Percentiles rank a stretch among this genome's conserved stretches.
Conservation (phyloP, 2,888 invertebrate genomes). For the Nudaria mundana region DNA sequence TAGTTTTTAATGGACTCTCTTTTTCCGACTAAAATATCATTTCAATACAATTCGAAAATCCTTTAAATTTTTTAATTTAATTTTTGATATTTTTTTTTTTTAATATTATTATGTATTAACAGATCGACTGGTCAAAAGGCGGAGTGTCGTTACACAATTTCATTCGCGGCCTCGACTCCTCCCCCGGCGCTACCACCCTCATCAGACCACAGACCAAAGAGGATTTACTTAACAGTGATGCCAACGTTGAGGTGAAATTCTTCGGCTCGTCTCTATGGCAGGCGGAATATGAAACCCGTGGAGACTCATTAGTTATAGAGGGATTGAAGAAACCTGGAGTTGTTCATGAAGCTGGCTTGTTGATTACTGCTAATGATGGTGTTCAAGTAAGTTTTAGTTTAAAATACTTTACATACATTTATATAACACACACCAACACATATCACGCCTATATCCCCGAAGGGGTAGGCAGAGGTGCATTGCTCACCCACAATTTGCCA, state of each 20-base stretch:
- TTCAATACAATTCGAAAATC: too few species aligned
- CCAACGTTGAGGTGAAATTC: constrained; percentile 73
- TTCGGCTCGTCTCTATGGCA: constrained; percentile 91
- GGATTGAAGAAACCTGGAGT: constrained; percentile 83
- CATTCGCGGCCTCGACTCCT: constrained; percentile 95
- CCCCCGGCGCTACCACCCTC: constrained; percentile 93
- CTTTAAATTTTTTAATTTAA: too few species aligned
- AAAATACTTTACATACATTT: not conserved
- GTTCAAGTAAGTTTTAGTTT: constrained; percentile 66
- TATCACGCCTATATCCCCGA: too few species aligned
- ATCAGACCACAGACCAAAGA: constrained; percentile 64
- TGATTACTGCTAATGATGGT: constrained; percentile 91
- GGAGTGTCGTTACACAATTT: constrained; percentile 93
- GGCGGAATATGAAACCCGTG: constrained; percentile 73
- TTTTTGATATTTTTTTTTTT: too few species aligned
- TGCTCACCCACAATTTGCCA: too few species aligned
- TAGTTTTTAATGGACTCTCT: too few species aligned
- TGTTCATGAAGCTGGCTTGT: constrained; percentile 89
- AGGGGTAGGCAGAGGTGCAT: too few species aligned
- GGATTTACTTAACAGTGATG: constrained; percentile 47
- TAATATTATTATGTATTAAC: too few species aligned
- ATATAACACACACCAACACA: too few species aligned
- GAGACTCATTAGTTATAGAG: constrained; percentile 81
- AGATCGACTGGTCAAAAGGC: constrained; percentile 86
- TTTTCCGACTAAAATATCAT: too few species aligned